Evolutionary conservation across 1,140 invertebrate genomes (phyloP).

Genomic region (Oppia nitens): DNA sequence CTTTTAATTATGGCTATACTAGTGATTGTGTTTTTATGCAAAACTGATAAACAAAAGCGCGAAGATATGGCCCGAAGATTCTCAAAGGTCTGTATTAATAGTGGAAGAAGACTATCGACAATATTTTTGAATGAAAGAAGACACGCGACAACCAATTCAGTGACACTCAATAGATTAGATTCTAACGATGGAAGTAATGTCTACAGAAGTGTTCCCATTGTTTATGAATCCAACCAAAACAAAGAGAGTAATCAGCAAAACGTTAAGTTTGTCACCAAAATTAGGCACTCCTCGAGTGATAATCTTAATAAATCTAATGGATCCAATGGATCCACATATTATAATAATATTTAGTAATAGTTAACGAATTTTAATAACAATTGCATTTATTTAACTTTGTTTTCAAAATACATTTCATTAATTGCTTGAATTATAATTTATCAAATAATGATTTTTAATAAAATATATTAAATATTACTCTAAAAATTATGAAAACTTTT

Average conservation of each 20-base stretch:
- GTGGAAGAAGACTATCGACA: background rate
- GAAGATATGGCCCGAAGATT: constrained; percentile 4
- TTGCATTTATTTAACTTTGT: no score
- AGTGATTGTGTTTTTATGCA: constrained; percentile 2
- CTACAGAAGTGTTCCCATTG: background rate
- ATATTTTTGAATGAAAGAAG: background rate
- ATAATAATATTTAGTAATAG: no score
- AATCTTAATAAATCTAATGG: no score
- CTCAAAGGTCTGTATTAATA: constrained; percentile 1
- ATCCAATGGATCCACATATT: no score
- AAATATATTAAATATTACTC: no score
- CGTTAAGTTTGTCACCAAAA: no score
- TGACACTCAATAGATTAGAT: background rate
- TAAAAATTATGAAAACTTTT: no score
- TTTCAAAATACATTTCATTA: no score
- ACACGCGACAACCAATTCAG: background rate
- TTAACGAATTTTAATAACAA: no score
- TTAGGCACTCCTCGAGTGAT: no score
- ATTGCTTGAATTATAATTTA: no score
- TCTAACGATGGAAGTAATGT: background rate
- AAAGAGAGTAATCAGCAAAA: background rate
- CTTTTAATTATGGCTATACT: constrained; percentile 4
- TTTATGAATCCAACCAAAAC: background rate
- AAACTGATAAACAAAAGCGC: constrained; percentile 2
- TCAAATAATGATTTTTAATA: no score